phyloP scores from a whole-genome alignment of 2,797 vertebrate genomes.

The Peromyscus aztecus region DNA sequence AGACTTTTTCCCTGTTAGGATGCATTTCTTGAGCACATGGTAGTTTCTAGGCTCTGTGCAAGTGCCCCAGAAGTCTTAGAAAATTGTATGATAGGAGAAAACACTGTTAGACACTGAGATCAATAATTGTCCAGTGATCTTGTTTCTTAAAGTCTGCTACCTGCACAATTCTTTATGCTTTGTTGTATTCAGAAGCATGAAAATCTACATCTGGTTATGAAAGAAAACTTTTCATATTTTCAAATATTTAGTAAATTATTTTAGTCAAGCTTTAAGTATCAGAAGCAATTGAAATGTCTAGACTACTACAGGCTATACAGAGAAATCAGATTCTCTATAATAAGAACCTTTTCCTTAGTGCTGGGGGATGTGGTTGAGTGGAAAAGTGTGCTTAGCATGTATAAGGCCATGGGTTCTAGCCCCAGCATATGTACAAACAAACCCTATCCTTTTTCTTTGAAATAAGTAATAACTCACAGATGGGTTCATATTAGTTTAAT shows the following conservation, averaged over 20 bases:
- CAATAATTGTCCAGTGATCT: conserved; percentile 8
- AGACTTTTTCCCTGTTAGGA: background rate
- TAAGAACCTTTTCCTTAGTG: background rate
- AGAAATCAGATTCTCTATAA: conserved; percentile 42
- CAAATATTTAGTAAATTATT: conserved; percentile 63
- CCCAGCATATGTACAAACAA: background rate
- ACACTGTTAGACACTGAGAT: background rate
- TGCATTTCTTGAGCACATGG: background rate
- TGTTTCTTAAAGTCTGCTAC: conserved; percentile 27
- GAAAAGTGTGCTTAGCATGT: background rate
- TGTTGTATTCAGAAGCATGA: conserved; percentile 19
- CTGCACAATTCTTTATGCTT: background rate
- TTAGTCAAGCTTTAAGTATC: conserved; percentile 20
- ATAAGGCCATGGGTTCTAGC: background rate
- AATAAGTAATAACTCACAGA: conserved; percentile 37
- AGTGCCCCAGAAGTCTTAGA: background rate
- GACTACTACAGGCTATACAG: conserved; percentile 1
- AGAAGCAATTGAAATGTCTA: conserved; percentile 43
- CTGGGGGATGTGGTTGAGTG: background rate
- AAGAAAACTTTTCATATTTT: conserved; percentile 38
- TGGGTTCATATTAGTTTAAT: conserved; percentile 32
- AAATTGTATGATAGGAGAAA: conserved; percentile 9
- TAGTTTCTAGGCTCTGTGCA: background rate
- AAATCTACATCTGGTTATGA: conserved; percentile 22
- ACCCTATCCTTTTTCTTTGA: conserved; percentile 29